These are phyloP conservation scores for Galago senegalensis DNA, from an alignment of 2,797 vertebrate species.

Conservation along the genomic window DNA sequence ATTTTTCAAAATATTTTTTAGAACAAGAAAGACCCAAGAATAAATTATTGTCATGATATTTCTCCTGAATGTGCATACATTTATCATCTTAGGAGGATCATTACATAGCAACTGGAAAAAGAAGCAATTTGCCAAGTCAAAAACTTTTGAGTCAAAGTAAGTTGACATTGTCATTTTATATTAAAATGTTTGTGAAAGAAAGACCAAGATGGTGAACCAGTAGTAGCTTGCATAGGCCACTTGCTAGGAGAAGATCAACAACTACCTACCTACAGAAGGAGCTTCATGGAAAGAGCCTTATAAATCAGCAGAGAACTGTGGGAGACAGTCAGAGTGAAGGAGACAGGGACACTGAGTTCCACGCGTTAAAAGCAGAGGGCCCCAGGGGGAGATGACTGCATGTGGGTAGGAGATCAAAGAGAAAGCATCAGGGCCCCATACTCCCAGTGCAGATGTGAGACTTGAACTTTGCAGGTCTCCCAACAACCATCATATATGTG, in stretches of 20 bases:
- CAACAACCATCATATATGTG: no score
- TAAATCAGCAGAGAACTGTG: not conserved
- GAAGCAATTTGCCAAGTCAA: not conserved
- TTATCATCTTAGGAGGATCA: not conserved
- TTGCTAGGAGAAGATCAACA: not conserved
- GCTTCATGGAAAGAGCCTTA: not conserved
- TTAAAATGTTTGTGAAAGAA: not conserved
- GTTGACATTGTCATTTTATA: not conserved
- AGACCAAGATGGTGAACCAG: not conserved
- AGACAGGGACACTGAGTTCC: not conserved
- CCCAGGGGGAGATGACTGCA: not conserved
- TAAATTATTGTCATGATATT: slow-evolving; percentile 54
- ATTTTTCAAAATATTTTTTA: slow-evolving; percentile 14
- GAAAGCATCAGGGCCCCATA: not conserved
- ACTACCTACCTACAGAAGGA: not conserved
- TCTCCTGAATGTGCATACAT: not conserved
- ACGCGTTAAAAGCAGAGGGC: not conserved
- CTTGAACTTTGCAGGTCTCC: not conserved
- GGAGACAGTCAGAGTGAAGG: not conserved
- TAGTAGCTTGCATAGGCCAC: not conserved
- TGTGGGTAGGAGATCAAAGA: not conserved
- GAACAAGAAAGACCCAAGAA: slow-evolving; percentile 25
- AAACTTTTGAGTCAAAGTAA: slow-evolving; percentile 36
- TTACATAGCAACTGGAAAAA: slow-evolving; percentile 28
- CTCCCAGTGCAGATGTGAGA: not conserved